These are phyloP conservation scores for Pteropus alecto DNA, from an alignment of 2,113 vertebrate genomes.

Conservation along the genomic window DNA sequence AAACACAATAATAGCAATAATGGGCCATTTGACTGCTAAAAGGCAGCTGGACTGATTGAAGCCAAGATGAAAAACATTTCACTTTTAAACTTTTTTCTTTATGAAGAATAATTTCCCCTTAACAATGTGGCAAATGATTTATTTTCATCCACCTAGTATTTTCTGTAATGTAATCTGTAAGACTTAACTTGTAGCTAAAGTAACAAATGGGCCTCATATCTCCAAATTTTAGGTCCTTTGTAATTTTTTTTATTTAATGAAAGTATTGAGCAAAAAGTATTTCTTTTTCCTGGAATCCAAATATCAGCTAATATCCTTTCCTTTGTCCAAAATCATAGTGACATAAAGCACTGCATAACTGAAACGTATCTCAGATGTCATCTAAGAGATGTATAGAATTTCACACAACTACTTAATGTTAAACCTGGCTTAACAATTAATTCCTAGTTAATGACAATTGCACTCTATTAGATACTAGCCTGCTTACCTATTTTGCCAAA, in stretches of 20 bases:
- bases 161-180: not conserved
- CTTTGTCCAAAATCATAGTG: not conserved
- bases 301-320: not conserved
- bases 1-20: not conserved
- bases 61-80: constrained; percentile 11
- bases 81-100: not conserved
- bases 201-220: not conserved
- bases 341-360: not conserved
- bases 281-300: not conserved
- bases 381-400: not conserved
- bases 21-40: constrained; percentile 42
- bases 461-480: not conserved
- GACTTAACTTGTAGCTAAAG: not conserved
- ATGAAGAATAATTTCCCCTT: not conserved
- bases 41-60: constrained; percentile 59
- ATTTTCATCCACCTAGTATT: not conserved
- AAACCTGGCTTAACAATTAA: not conserved
- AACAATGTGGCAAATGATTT: not conserved
- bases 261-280: not conserved
- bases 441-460: not conserved
- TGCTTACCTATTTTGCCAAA: not conserved
- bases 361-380: not conserved
- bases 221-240: constrained; percentile 1
- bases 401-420: not conserved
- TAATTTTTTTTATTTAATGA: not conserved